Evolutionary conservation across 2,888 invertebrate species (phyloP).

Genomic region (Stomorhina lunata): DNA sequence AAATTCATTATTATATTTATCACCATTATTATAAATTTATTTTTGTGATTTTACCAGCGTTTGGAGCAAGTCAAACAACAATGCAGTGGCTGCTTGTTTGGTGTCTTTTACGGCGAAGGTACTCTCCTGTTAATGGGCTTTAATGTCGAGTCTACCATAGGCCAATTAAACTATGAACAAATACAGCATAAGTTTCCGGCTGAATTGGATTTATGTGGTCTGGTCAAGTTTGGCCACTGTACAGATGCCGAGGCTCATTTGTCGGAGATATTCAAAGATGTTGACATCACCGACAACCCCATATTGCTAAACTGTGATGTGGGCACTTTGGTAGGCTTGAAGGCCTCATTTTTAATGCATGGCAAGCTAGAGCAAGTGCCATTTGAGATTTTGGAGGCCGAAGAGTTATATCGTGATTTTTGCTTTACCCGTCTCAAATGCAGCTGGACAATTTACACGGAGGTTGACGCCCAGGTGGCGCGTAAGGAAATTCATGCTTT

Average conservation of each 20-base stretch:
- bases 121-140: conserved; percentile 86
- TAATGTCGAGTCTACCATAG: conserved; percentile 83
- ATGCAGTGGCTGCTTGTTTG: conserved; percentile 87
- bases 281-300: conserved; percentile 90
- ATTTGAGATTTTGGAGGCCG: conserved; percentile 83
- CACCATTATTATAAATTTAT: not conserved
- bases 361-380: conserved; percentile 85
- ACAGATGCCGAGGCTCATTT: conserved; percentile 83
- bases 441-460: conserved; percentile 84
- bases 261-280: conserved; percentile 84
- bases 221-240: conserved; percentile 84
- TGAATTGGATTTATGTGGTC: conserved; percentile 88
- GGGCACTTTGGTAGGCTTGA: conserved; percentile 82
- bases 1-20: not conserved
- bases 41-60: conserved; percentile 81
- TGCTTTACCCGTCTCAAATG: conserved; percentile 86
- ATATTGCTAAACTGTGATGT: conserved; percentile 83
- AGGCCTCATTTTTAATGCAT: conserved; percentile 86
- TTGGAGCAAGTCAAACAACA: conserved; percentile 83
- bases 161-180: conserved; percentile 80
- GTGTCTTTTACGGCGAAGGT: conserved; percentile 87
- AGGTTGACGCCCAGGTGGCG: conserved; percentile 82
- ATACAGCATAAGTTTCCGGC: conserved; percentile 85
- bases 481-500: conserved; percentile 84
- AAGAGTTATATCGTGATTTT: conserved; percentile 86